A percentile compares a stretch with the other conserved stretches of the same genome.
Conservation (phyloP, 2,113 vertebrate species). For the Mesembrinibis cayennensis region DNA sequence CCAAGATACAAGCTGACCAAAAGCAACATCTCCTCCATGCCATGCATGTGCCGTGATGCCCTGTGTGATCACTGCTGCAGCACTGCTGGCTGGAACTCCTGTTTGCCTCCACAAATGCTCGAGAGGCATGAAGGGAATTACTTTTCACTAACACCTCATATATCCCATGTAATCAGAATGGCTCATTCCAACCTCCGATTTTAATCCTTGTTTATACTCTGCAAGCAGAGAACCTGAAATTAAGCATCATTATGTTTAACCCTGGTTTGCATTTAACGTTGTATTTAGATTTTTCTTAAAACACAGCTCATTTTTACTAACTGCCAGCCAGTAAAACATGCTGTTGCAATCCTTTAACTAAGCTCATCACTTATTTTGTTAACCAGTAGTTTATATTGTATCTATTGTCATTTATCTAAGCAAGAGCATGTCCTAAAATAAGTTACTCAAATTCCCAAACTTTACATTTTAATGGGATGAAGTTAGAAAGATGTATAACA, state of each 20-base stretch:
- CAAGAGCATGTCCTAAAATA: neutral
- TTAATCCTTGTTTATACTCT: neutral
- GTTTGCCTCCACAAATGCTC: neutral
- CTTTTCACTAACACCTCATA: neutral
- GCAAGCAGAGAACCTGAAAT: neutral
- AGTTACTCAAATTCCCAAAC: neutral
- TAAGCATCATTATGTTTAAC: neutral
- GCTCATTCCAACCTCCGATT: neutral
- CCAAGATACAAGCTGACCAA: neutral
- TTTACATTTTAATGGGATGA: neutral
- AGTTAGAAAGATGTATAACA: neutral
- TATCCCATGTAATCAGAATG: neutral
- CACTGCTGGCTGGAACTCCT: neutral
- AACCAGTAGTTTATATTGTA: neutral
- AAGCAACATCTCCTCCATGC: neutral
- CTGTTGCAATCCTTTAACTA: neutral
- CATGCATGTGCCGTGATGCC: fast-evolving
- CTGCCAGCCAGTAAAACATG: neutral
- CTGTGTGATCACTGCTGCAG: neutral
- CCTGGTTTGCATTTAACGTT: neutral
- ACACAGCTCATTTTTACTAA: neutral
- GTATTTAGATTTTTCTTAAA: neutral
- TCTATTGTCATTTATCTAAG: neutral
- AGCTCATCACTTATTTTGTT: neutral
- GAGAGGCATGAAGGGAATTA: neutral